Conservation (phyloP, 1,140 invertebrate genomes). For the Callitettix versicolor region DNA sequence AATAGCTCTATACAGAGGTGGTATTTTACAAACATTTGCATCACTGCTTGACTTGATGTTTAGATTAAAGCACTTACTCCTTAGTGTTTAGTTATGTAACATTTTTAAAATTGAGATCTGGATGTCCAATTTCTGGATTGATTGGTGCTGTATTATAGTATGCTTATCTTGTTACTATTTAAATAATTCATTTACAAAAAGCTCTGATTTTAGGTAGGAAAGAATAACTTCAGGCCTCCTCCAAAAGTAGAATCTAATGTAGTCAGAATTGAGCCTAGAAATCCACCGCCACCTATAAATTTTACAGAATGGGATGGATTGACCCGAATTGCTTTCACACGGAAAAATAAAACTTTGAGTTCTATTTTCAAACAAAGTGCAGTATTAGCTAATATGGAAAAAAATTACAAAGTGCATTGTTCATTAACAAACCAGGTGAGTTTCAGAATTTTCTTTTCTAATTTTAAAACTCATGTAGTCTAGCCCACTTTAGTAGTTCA, state of each 20-base stretch:
- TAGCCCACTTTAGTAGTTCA: too few relatives aligned
- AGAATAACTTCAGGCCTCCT: conserved; percentile 96
- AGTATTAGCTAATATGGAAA: conserved; percentile 73
- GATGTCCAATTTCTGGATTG: too few relatives aligned
- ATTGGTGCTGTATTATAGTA: too few relatives aligned
- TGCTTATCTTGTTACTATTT: too few relatives aligned
- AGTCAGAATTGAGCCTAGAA: conserved; percentile 92
- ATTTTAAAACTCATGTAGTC: not conserved
- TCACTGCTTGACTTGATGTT: too few relatives aligned
- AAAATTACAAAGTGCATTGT: conserved; percentile 85
- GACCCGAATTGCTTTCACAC: conserved; percentile 83
- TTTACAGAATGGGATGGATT: conserved; percentile 97
- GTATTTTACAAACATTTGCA: too few relatives aligned
- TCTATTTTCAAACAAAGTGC: conserved; percentile 78
- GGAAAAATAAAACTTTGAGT: conserved; percentile 90
- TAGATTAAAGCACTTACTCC: too few relatives aligned
- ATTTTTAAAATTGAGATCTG: too few relatives aligned
- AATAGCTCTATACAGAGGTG: too few relatives aligned
- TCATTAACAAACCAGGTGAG: conserved; percentile 76
- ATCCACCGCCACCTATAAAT: conserved; percentile 92
- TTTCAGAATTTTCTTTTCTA: conserved; percentile 9
- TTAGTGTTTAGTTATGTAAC: too few relatives aligned
- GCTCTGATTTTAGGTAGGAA: conserved; percentile 61
- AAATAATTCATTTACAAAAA: too few relatives aligned
- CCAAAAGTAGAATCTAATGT: conserved; percentile 98